Evolutionary conservation across 1,140 invertebrate genomes (phyloP), one percentile per base, ranked within the genome.

Genomic region (Anadara kagoshimensis): DNA sequence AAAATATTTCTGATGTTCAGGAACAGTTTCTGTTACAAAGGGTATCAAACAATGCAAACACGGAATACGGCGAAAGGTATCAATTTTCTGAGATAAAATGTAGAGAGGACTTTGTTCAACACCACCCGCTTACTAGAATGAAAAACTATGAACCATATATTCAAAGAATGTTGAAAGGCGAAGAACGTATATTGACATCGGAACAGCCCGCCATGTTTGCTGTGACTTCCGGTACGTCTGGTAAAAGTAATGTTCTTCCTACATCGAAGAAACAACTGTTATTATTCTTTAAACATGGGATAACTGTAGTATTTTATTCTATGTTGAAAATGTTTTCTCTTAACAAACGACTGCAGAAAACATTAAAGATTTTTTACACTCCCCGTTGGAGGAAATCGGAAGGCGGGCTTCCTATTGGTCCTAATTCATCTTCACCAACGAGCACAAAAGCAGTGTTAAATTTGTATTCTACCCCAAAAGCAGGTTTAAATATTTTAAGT

Each of bases 161-260:
- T 12, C 72, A 84, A 10, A 72, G 79, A 58, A 85, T 88, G 79
- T 80, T 82, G 71, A 79, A 83, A 68, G 87, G 87, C 5, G 82
- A 87, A 57, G 67, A 36, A 36, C 86, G 83, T 47, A 75, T 88
- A 7, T 51, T 89, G 43, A 85, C 82, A 5, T 45, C 74, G 8
- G 61, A 78, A 10, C 70, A 80, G 41, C 86, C 86, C 14, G 68
- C 78, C 12, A 79, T 84, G 44, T 85, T 88, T 78, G 84, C 85
- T 62, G 85, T 87, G 1, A 89, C 88, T 1, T 89, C 88, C 53
- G 88, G 88, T 29, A 89, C 88, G 2, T 87, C 87, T 3, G 88
- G 88, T 0, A 82, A 79, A 29, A 83, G 81, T 43, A 82, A 82
- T 51, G 75, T 86, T 16, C 63, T 88, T 20, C 87, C 87, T 18